phyloP scores from a whole-genome alignment of 2,113 vertebrate genomes.

The Diphyllodes magnificus region DNA sequence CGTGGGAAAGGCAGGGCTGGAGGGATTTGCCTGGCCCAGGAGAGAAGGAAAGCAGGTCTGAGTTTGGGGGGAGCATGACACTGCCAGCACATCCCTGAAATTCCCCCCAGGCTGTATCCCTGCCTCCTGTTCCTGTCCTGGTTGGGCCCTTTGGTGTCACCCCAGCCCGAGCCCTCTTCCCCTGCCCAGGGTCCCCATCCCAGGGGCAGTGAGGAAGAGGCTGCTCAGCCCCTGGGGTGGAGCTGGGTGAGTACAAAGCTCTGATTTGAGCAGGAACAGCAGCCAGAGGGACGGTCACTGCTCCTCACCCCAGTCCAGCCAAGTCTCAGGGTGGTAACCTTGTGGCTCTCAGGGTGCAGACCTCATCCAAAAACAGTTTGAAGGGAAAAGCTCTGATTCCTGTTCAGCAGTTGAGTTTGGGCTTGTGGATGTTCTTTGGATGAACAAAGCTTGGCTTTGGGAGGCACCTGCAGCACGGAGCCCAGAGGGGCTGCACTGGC shows the following conservation, averaged over 20 bases:
- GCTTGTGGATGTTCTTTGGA: neutral
- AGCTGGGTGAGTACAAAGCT: neutral
- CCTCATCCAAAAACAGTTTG: neutral
- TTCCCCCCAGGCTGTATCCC: rapidly evolving
- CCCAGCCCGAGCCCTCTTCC: neutral
- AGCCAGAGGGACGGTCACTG: rapidly evolving
- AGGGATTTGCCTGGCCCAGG: neutral
- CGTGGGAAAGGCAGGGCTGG: neutral
- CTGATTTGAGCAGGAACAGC: neutral
- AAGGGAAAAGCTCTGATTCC: neutral
- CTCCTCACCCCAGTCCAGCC: neutral
- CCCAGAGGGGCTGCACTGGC: neutral
- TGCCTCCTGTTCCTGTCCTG: neutral
- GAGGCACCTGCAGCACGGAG: neutral
- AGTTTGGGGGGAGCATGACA: neutral
- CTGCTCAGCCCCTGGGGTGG: neutral
- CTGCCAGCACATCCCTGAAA: neutral
- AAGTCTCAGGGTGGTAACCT: rapidly evolving
- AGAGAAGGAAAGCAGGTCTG: neutral
- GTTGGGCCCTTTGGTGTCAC: neutral
- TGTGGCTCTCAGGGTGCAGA: neutral
- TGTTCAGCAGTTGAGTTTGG: neutral
- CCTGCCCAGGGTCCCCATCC: neutral
- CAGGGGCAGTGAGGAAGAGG: neutral
- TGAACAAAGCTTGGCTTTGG: neutral